Evolutionary conservation across 1,140 invertebrate species (phyloP).

Genomic region (Drosophila persimilis): DNA sequence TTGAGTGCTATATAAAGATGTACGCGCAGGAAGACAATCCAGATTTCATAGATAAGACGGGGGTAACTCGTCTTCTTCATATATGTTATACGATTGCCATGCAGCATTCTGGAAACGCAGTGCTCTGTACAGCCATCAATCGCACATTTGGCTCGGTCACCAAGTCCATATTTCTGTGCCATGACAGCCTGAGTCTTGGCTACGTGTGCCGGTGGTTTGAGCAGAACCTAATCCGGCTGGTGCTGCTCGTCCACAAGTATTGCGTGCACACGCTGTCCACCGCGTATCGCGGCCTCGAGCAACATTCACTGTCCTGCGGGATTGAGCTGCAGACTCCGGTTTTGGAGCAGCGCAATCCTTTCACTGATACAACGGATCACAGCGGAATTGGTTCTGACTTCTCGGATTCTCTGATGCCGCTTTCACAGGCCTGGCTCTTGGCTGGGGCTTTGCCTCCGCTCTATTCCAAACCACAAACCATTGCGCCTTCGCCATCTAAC

Average conservation of each 20-base stretch:
- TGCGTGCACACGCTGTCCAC: constrained; percentile 91
- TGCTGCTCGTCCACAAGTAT: constrained; percentile 90
- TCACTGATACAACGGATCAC: constrained; percentile 62
- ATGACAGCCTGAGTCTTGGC: constrained; percentile 88
- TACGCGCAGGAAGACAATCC: constrained; percentile 83
- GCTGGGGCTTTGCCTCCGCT: constrained; percentile 88
- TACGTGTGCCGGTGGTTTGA: constrained; percentile 92
- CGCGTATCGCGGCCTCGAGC: constrained; percentile 87
- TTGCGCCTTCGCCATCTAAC: constrained; percentile 48
- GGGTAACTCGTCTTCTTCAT: constrained; percentile 86
- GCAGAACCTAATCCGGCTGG: constrained; percentile 89
- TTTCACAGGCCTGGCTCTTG: constrained; percentile 91
- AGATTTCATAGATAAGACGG: constrained; percentile 83
- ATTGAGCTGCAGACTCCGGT: constrained; percentile 90
- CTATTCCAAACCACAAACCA: constrained; percentile 86
- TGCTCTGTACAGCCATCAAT: constrained; percentile 85
- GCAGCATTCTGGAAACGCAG: constrained; percentile 87
- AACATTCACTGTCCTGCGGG: constrained; percentile 84
- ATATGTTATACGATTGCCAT: constrained; percentile 90
- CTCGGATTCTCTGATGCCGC: constrained; percentile 85
- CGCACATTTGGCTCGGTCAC: constrained; percentile 88
- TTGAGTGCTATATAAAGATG: constrained; percentile 88
- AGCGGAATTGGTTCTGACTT: constrained; percentile 32
- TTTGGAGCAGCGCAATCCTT: constrained; percentile 86
- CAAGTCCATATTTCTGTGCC: constrained; percentile 91